Evolutionary conservation across 2,113 vertebrate species (phyloP), one percentile per base, ranked within the genome.

Genomic region (Mirounga angustirostris): DNA sequence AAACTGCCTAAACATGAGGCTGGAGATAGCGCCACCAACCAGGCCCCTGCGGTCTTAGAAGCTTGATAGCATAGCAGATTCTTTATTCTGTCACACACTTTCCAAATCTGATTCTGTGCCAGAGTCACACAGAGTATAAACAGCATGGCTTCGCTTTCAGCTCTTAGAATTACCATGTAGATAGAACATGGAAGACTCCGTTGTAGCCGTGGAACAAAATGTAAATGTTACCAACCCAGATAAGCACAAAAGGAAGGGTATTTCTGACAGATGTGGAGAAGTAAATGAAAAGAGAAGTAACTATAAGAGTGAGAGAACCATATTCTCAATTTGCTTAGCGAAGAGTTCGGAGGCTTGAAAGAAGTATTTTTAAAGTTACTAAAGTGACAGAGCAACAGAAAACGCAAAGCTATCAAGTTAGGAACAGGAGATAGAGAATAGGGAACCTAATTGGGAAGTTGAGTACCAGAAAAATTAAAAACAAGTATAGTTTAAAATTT

Each of bases 391-490:
- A 93, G 85, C 5, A 94, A 56, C 22, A 91, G 88, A 61, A 61
- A 93, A 52, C 56, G 2, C 8, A 4, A 87, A 50, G 58, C 33
- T 69, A 10, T 67, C 61, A 63, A 63, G 24, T 90, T 91, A 80
- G 69, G n/a, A 90, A 58, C 5, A 80, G 36, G 33, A 93, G 52
- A 67, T n/a, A 28, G 28, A 14, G 33, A 89, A 82, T 83, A 61
- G n/a, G 28, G 28, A 93, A 89, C 11, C 74, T 78, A 93, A 78
- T 61, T 80, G 69, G 69, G 16, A 46, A 79, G 6, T 50, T 90
- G 26, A 82, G n/a, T 76, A 65, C n/a, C 24, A 92, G 78, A 67
- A 95, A 93, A 97, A 76, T 73, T 88, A 56, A 81, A 86, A 96
- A 46, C 50, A 58, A 19, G 22, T 4, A 28, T 88, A 30, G 5